Evolutionary conservation across 2,888 invertebrate genomes (phyloP).

Genomic region (Polydrusus tereticollis): DNA sequence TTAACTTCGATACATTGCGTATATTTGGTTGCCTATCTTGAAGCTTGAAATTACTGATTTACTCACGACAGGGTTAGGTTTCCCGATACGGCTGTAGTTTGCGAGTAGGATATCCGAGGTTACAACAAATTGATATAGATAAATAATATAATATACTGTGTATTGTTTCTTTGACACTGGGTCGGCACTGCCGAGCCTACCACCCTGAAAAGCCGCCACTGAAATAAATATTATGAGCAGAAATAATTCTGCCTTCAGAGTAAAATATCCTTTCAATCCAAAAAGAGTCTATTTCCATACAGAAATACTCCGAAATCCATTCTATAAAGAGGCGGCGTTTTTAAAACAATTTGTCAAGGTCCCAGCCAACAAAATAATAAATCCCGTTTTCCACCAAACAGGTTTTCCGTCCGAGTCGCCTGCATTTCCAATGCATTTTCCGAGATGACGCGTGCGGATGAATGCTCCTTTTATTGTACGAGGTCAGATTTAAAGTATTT

Average conservation of each 20-base stretch:
- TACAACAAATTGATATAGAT: too few species aligned
- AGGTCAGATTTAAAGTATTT: conserved; percentile 9
- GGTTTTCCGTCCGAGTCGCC: conserved; percentile 9
- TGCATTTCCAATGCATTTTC: conserved; percentile 31
- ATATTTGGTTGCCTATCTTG: too few species aligned
- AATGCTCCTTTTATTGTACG: neutral
- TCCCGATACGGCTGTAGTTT: too few species aligned
- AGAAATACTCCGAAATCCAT: conserved; percentile 41
- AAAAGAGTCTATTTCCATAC: conserved; percentile 20
- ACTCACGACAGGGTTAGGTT: too few species aligned
- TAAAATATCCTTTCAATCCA: neutral
- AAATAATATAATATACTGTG: too few species aligned
- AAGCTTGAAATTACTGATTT: too few species aligned
- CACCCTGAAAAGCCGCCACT: too few species aligned
- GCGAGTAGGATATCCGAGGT: too few species aligned
- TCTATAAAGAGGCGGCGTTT: conserved; percentile 42
- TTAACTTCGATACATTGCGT: too few species aligned
- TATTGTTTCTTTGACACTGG: too few species aligned
- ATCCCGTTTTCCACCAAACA: conserved; percentile 24
- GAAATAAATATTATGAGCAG: too few species aligned
- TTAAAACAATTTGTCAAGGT: conserved; percentile 45
- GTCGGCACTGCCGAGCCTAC: too few species aligned
- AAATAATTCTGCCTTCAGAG: neutral
- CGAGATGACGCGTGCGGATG: conserved; percentile 6
- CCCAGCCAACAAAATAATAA: conserved; percentile 43